Evolutionary conservation across 1,140 invertebrate genomes (phyloP), one percentile per base, ranked within the genome.

Genomic region (Xylocopa sonorina): DNA sequence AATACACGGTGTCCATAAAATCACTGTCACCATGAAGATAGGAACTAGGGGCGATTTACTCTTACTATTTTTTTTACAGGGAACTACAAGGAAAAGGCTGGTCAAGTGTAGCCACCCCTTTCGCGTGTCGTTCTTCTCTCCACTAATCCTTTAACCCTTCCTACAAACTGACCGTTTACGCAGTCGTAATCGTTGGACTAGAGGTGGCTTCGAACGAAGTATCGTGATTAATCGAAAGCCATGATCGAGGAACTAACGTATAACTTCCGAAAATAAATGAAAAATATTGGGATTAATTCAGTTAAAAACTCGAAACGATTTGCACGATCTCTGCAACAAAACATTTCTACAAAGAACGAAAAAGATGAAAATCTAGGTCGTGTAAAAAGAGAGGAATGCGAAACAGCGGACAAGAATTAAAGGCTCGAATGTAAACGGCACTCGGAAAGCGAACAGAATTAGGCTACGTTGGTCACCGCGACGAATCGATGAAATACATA

Each of bases 51-150:
- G 41, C 10, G 10, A 48, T 63, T 34, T 67, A 68, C n/a, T 50
- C 6, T 29, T 21, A n/a, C 34, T 50, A 24, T 50, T 71, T 75
- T 77, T 55, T 86, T 57, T 63, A 62, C 18, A 43, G 57, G n/a
- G n/a, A 24, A 53, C 48, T 80, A 87, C 85, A 87, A 53, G 62
- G 75, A 84, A 86, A 69, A 50, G 85, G 82, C 43, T 76, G 86
- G 79, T 82, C 85, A 81, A 51, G 27, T 73, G 74, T 80, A 50
- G 55, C 79, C 81, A 76, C 79, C 82, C 57, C 78, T 83, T 82
- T 67, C 78, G 58, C 82, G 66, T 84, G 72, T 66, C 55, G 41
- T 29, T 57, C 69, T 77, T 83, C 84, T 75, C 84, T 75, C 60
- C 67, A 58, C 48, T 41, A 57, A 81, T 79, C 75, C 74, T 60